Conservation (phyloP, 1,140 invertebrate species). For the Bicyclus anynana region DNA sequence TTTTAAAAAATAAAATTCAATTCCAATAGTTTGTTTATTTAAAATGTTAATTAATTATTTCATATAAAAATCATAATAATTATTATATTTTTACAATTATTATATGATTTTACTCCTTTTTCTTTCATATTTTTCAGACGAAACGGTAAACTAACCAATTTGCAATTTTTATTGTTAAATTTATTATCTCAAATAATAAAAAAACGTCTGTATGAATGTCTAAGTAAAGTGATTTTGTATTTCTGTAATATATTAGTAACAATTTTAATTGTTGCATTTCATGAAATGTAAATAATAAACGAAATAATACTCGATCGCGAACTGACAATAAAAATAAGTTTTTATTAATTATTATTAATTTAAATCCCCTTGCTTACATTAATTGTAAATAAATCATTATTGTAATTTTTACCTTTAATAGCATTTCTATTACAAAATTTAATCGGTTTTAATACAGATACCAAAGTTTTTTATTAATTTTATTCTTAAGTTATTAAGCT, state of each 20-base stretch:
- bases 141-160: too few species aligned
- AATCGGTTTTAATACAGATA: slow-evolving; percentile 72
- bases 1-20: not conserved
- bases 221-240: not conserved
- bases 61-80: not conserved
- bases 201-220: not conserved
- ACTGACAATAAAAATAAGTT: slow-evolving; percentile 72
- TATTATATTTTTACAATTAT: not conserved
- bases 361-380: slow-evolving; percentile 48
- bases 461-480: slow-evolving; percentile 75
- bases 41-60: not conserved
- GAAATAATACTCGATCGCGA: slow-evolving; percentile 68
- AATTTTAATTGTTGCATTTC: slow-evolving; percentile 23
- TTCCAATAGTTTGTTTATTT: not conserved
- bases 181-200: not conserved
- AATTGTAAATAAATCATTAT: slow-evolving; percentile 63
- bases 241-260: slow-evolving; percentile 12
- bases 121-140: too few species aligned
- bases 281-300: slow-evolving; percentile 61
- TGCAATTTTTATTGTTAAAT: not conserved
- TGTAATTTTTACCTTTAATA: slow-evolving; percentile 60
- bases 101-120: not conserved
- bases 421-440: slow-evolving; percentile 68
- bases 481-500: slow-evolving; percentile 69
- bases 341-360: slow-evolving; percentile 58